Percentiles rank a stretch among this genome's conserved stretches.
phyloP scores from a whole-genome alignment of 2,888 invertebrate species.

The Cylloceria caligata region DNA sequence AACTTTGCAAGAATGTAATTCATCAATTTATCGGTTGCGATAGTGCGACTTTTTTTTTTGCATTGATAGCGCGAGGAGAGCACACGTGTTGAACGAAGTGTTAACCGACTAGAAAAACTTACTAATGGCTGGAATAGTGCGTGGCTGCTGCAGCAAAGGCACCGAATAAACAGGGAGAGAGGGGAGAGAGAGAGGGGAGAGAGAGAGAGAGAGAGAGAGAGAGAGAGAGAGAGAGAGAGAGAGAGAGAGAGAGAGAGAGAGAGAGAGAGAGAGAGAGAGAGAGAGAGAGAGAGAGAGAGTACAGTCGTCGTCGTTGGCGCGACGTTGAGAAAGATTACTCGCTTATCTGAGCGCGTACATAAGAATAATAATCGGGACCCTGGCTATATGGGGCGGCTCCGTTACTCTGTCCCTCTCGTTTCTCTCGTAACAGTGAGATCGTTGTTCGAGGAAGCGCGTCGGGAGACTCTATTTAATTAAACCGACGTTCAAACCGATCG shows the following conservation, averaged over 20 bases:
- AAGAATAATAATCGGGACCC: slow-evolving; percentile 56
- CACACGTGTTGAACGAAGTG: slow-evolving; percentile 6
- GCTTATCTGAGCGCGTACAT: slow-evolving; percentile 58
- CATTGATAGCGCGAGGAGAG: neutral
- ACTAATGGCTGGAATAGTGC: too few species aligned
- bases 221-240: slow-evolving; percentile 33
- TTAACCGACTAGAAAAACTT: neutral
- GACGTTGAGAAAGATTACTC: slow-evolving; percentile 56
- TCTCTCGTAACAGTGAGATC: slow-evolving; percentile 63
- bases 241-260: neutral
- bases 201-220: slow-evolving; percentile 19
- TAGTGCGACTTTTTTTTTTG: neutral
- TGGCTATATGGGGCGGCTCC: slow-evolving; percentile 32
- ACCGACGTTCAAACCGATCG: slow-evolving; percentile 56
- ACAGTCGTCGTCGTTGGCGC: slow-evolving; percentile 36
- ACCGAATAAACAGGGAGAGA: too few species aligned
- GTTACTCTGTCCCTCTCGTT: slow-evolving; percentile 41
- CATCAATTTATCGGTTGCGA: slow-evolving; percentile 28
- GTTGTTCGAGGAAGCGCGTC: slow-evolving; percentile 59
- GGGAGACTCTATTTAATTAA: slow-evolving; percentile 60
- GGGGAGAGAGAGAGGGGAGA: neutral
- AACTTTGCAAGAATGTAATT: slow-evolving; percentile 54
- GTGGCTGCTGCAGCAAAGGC: too few species aligned
- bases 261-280: slow-evolving; percentile 19
- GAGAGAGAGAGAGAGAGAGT: slow-evolving; percentile 32